These are phyloP conservation scores for Elaphurus davidianus DNA, from an alignment of 2,113 vertebrate genomes.

Conservation along the genomic window DNA sequence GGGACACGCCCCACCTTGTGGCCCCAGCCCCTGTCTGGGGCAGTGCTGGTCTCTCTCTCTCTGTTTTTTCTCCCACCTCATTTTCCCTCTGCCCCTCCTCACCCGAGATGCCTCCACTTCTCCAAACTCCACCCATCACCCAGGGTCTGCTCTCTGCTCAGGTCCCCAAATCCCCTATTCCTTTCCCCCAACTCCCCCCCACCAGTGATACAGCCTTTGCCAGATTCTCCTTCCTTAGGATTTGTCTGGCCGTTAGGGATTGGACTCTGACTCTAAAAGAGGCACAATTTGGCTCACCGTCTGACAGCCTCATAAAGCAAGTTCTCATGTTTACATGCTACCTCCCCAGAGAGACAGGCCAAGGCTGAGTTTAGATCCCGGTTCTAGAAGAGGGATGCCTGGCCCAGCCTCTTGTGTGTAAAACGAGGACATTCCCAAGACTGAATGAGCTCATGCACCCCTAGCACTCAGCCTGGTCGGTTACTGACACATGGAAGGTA, in stretches of 20 bases:
- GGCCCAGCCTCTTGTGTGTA: neutral
- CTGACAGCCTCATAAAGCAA: neutral
- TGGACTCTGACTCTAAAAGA: neutral
- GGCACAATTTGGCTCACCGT: neutral
- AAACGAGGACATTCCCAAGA: neutral
- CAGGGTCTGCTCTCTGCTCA: neutral
- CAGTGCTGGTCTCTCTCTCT: neutral
- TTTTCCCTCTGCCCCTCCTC: neutral
- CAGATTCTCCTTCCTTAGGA: neutral
- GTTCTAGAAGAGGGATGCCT: neutral
- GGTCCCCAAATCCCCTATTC: too few relatives aligned
- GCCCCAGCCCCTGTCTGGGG: neutral
- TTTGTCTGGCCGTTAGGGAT: neutral
- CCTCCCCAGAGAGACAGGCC: neutral
- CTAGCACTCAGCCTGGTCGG: too few relatives aligned
- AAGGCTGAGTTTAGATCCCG: neutral
- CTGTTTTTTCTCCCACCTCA: neutral
- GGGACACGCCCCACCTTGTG: neutral
- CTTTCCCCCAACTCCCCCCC: rapidly evolving
- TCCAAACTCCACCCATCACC: neutral
- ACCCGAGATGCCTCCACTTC: too few relatives aligned
- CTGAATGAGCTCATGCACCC: rapidly evolving
- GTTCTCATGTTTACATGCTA: neutral
- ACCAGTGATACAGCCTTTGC: neutral
- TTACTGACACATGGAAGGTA: neutral